Evolutionary conservation across 2,113 vertebrate species (phyloP), one percentile per base, ranked within the genome.

Genomic region (Cebidichthys violaceus): DNA sequence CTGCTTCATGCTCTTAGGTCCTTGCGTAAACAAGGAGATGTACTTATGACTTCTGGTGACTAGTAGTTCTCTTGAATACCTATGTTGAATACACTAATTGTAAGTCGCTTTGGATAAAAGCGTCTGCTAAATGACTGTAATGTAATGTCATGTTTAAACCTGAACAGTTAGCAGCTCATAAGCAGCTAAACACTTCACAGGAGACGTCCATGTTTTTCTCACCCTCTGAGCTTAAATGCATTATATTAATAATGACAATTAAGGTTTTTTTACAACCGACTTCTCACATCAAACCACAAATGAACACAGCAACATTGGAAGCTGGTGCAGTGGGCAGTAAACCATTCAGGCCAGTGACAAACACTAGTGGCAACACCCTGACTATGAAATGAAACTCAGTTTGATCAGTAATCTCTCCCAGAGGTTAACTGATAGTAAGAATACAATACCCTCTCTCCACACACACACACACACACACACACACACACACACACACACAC

Each of bases 91-190:
- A n/a, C n/a, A n/a, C n/a, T n/a, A n/a, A n/a, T n/a, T n/a, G n/a
- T n/a, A n/a, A n/a, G n/a, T n/a, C n/a, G n/a, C n/a, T n/a, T n/a
- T n/a, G n/a, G n/a, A n/a, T n/a, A n/a, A n/a, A n/a, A n/a, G n/a
- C n/a, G n/a, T n/a, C n/a, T n/a, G n/a, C n/a, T n/a, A n/a, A n/a
- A n/a, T n/a, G n/a, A n/a, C n/a, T n/a, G n/a, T n/a, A n/a, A n/a
- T n/a, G n/a, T n/a, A n/a, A n/a, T n/a, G n/a, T n/a, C 33, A 61
- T 20, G 27, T 24, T 50, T 72, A 59, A 84, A 64, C 6, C 17
- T 27, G 24, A 82, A 74, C 73, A 31, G 59, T 77, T 75, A 81
- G 4, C 29, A 68, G 50, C 52, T 80, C 41, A 2, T 47, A 14
- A 78, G 69, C 74, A 59, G 50, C 52, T 64, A 27, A 75, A 45